Evolutionary conservation across 64 coral and sea anemone genomes (phyloP), one percentile per base, ranked within the genome.

Genomic region (Porites lutea): DNA sequence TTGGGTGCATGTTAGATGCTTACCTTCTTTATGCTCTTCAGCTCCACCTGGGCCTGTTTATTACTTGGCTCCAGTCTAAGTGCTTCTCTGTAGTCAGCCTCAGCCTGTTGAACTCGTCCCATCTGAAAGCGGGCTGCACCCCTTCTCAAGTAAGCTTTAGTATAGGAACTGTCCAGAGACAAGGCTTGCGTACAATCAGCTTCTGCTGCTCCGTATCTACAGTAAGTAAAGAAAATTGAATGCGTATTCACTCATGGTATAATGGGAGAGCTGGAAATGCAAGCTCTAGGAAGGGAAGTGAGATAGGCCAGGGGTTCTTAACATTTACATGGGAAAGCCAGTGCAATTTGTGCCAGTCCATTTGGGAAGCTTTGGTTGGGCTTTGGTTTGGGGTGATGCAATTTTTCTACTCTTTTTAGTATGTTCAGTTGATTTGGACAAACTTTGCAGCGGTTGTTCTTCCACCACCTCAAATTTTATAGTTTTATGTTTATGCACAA

Each of bases 111-210:
- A 4, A 92, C 48, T 23, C 82, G 83, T 13, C 59, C 74, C 2
- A 99, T 79, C 43, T 65, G 84, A 49, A 79, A 53, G 10, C 79
- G 70, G 5, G 97, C 94, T 6, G 88, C 92, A 73, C 75, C 97
- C 27, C 97, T 86, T 74, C 97, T 93, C 19, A 93, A 72, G 91
- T 88, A 98, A 13, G 97, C 97, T 63, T 98, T 98, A 13, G 91
- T 91, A 65, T 98, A 98, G 0, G 91, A 92, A 54, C 15, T 65
- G 62, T 98, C 97, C 16, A 98, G 54, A 12, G 80, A 86, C 57
- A 98, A 65, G 0, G 97, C 91, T 18, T 81, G 22, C 13, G 27
- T 91, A 60, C 97, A 98, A 49, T 98, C 97, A 78, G 84, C 87
- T 74, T 96, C 88, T 10, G 94, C 97, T 16, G 97, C 97, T 27